phyloP scores from a whole-genome alignment of 2,888 invertebrate species.

The Athrips mouffetella region DNA sequence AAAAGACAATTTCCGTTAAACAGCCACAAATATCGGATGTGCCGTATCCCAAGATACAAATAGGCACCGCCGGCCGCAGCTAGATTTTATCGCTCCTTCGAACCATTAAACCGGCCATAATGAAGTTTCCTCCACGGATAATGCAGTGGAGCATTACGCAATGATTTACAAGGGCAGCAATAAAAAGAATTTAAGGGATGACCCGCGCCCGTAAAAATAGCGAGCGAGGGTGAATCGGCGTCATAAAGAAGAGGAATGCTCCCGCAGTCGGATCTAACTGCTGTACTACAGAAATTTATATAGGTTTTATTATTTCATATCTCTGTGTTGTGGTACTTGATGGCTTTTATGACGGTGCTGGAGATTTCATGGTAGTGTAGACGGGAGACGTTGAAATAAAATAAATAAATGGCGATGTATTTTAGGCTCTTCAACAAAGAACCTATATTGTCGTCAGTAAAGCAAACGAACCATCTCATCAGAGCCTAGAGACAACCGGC shows the following conservation, averaged over 20 bases:
- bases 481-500: no score
- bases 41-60: conserved; percentile 29
- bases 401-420: not conserved
- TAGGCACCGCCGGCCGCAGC: conserved; percentile 47
- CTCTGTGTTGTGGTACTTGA: conserved; percentile 20
- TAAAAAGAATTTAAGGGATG: conserved; percentile 79
- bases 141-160: conserved; percentile 75
- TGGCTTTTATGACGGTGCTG: conserved; percentile 16
- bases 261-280: conserved; percentile 48
- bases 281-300: conserved; percentile 29
- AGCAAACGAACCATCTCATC: no score
- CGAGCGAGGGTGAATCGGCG: conserved; percentile 36
- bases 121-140: conserved; percentile 75
- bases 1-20: conserved; percentile 11
- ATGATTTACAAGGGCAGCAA: conserved; percentile 77
- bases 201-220: conserved; percentile 65
- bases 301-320: conserved; percentile 52
- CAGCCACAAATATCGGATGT: conserved; percentile 20
- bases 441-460: no score
- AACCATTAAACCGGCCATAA: conserved; percentile 77
- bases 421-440: no score
- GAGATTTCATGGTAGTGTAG: conserved; percentile 11
- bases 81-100: conserved; percentile 76
- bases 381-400: not conserved
- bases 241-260: conserved; percentile 72